Evolutionary conservation across 2,113 vertebrate species (phyloP), one percentile per base, ranked within the genome.

Genomic region (Corythornis cristatus): DNA sequence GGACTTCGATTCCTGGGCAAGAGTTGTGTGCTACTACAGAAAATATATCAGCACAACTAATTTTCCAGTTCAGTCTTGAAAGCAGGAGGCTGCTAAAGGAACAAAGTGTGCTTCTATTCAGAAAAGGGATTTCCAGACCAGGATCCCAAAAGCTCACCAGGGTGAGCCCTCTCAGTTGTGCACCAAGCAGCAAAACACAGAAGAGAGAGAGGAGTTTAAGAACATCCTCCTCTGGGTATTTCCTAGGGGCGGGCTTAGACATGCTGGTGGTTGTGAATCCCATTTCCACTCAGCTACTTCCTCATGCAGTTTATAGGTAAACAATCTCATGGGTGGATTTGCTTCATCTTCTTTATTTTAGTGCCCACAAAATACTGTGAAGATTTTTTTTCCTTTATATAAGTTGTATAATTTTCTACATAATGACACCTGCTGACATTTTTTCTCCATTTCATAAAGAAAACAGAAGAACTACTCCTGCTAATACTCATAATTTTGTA

Each of bases 381-480:
- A 75, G 54, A 79, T 21, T 85, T 87, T 79, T 73, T 50, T 64
- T 87, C 14, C 20, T 42, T 61, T 77, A 33, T 28, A 37, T 56
- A 83, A 73, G 5, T 56, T 86, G 13, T 35, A 71, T 21, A 1
- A 60, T 48, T 48, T 89, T 88, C 67, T 64, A 35, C n/a, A 81
- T 45, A 91, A 93, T 77, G 21, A 78, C 45, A 74, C 22, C 88
- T 71, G 64, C 75, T 94, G 76, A 93, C 2, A n/a, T 62, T 28
- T 89, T 74, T 42, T 65, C 37, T 94, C 31, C 87, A 33, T 89
- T 97, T 93, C 8, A 40, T n/a, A 83, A 60, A 75, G 88, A 97
- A 97, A 95, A 94, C 20, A 90, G 82, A 78, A 92, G 35, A 79
- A 74, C 50, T 11, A 7, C 42, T 25, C 26, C 56, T 2, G 35